Conservation (phyloP, 2,797 vertebrate genomes). For the Dallia pectoralis region DNA sequence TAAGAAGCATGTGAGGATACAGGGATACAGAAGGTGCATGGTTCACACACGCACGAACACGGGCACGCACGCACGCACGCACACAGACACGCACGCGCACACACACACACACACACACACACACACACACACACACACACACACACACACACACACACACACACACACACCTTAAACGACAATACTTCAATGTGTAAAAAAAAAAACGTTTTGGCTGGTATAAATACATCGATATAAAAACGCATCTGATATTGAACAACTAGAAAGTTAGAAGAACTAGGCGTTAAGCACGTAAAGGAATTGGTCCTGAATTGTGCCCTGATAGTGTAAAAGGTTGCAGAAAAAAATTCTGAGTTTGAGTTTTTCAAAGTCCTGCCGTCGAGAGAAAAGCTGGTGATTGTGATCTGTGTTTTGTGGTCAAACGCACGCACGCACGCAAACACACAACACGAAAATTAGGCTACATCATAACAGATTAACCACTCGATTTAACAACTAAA, state of each 20-base stretch:
- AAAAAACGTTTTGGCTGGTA: slow-evolving; percentile 92
- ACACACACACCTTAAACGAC: slow-evolving; percentile 82
- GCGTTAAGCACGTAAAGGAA: slow-evolving; percentile 82
- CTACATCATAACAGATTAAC: slow-evolving; percentile 68
- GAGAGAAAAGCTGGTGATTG: slow-evolving; percentile 98
- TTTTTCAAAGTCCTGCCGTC: slow-evolving; percentile 93
- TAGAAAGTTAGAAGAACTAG: slow-evolving; percentile 80
- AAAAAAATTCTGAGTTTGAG: slow-evolving; percentile 78
- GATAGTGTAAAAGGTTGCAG: slow-evolving; percentile 86
- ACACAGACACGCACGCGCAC: no score
- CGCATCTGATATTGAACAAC: slow-evolving; percentile 88
- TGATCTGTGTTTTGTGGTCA: slow-evolving; percentile 79
- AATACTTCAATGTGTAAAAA: slow-evolving; percentile 80
- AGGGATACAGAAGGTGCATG: slow-evolving; percentile 93
- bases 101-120: no score
- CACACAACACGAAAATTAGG: slow-evolving; percentile 76
- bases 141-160: no score
- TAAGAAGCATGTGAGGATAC: slow-evolving; percentile 99
- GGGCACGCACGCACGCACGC: no score
- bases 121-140: slow-evolving; percentile 64
- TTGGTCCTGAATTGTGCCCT: slow-evolving; percentile 97
- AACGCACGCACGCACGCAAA: slow-evolving; percentile 85
- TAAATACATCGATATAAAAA: slow-evolving; percentile 98
- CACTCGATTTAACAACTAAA: slow-evolving; percentile 39
- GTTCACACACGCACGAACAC: slow-evolving; percentile 57